phyloP scores from a whole-genome alignment of 2,113 vertebrate genomes.

The Pollachius pollachius region DNA sequence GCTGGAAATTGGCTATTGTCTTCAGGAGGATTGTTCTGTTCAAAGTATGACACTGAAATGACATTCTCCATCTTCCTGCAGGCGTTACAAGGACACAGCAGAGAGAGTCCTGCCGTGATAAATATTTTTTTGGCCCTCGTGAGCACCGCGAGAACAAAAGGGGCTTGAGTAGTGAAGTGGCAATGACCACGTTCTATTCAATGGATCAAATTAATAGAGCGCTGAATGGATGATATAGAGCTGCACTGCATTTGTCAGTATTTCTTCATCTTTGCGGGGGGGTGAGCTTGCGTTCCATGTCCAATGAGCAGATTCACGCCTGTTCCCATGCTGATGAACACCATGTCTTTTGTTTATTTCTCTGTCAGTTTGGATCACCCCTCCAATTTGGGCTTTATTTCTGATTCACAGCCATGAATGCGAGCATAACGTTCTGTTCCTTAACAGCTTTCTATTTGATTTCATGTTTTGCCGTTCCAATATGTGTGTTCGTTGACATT shows the following conservation, averaged over 20 bases:
- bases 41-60: constrained; percentile 54
- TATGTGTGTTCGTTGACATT: constrained; percentile 67
- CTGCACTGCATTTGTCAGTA: constrained; percentile 31
- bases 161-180: constrained; percentile 17
- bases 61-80: constrained; percentile 29
- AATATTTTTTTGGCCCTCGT: constrained; percentile 12
- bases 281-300: constrained; percentile 21
- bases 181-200: too few species aligned
- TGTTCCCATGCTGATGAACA: constrained; percentile 61
- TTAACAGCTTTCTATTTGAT: constrained; percentile 32
- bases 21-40: constrained; percentile 55
- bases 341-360: constrained; percentile 20
- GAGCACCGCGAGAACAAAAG: constrained; percentile 25
- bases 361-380: constrained; percentile 20
- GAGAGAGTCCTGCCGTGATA: constrained; percentile 26
- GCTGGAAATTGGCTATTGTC: constrained; percentile 61
- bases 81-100: constrained; percentile 33
- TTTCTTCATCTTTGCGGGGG: constrained; percentile 30
- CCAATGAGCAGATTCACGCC: constrained; percentile 26
- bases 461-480: constrained; percentile 60
- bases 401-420: constrained; percentile 18
- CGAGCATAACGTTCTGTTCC: constrained; percentile 28
- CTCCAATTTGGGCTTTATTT: background rate
- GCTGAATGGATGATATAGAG: constrained; percentile 29
- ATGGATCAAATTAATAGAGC: constrained; percentile 25